phyloP scores from a whole-genome alignment of 2,113 vertebrate genomes.

The Ifrita kowaldi region DNA sequence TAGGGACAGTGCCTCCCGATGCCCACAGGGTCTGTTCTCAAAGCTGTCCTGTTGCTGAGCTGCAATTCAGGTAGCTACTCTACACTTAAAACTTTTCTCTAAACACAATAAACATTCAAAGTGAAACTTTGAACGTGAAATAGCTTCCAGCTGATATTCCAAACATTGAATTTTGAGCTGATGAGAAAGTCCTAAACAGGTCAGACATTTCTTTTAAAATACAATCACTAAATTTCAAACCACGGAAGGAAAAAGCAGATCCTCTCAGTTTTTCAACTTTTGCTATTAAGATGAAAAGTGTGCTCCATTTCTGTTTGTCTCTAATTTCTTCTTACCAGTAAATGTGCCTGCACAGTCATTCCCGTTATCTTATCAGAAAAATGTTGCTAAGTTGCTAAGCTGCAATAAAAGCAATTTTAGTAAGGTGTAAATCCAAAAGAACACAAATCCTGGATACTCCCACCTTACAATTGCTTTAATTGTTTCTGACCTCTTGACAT shows the following conservation, averaged over 20 bases:
- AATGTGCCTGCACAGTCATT: conserved; percentile 55
- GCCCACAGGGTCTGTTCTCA: neutral
- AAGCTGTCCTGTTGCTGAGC: neutral
- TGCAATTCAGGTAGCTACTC: neutral
- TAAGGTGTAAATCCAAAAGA: conserved; percentile 61
- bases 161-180: neutral
- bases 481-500: conserved; percentile 66
- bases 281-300: conserved; percentile 22
- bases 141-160: neutral
- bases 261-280: neutral
- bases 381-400: conserved; percentile 41
- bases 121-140: neutral
- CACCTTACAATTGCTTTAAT: conserved; percentile 52
- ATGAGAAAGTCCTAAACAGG: neutral
- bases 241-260: neutral
- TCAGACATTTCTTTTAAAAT: neutral
- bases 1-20: neutral
- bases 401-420: conserved; percentile 66
- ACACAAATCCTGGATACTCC: conserved; percentile 44
- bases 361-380: conserved; percentile 68
- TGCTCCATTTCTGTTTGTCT: conserved; percentile 1
- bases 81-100: neutral
- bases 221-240: neutral
- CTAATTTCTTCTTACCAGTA: conserved; percentile 32
- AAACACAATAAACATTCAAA: neutral